Evolutionary conservation across 2,797 vertebrate genomes (phyloP), one percentile per base, ranked within the genome.

Genomic region (Eptatretus atami): DNA sequence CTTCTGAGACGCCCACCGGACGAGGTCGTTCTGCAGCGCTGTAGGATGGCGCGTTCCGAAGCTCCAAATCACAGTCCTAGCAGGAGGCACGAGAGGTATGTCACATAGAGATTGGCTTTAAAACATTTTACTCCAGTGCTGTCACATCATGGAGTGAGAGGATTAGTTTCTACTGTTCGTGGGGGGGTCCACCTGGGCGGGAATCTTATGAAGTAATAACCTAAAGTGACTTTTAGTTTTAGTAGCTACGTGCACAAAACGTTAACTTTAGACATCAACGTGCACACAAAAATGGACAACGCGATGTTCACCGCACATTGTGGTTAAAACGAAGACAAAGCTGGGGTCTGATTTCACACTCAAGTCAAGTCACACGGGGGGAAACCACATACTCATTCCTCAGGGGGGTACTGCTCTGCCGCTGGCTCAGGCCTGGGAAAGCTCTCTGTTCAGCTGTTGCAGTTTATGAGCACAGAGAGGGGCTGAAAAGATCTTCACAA

Each of bases 351-450:
- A 73, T 72, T 15, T 5, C 61, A 53, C 52, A 53, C n/a, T 53
- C 73, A 71, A 73, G 64, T 53, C 73, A 71, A 73, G 73, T 78
- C 76, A 71, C 75, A 75, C 76, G 71, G 71, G 66, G 67, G 80
- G 75, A 92, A 19, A 94, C 86, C 86, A 90, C 80, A 75, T 73
- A 76, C 73, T 69, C 72, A 71, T 82, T 86, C 93, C 71, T 81
- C 80, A 67, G 80, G 77, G 78, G 87, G 82, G 90, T 92, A 84
- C 84, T 88, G 85, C 84, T 88, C 83, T 98, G 90, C 74, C 90
- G 86, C 79, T 98, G 90, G 73, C 88, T 95, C 78, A 98, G 74
- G 95, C 90, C 78, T 95, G 90, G 71, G 88, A 95, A 74, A 98
- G 84, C 73, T 98, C 90, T 76, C 82, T 82, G 81, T 98, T 88